These are phyloP conservation scores for Volucella inanis DNA, from an alignment of 2,888 invertebrate species.

Conservation along the genomic window DNA sequence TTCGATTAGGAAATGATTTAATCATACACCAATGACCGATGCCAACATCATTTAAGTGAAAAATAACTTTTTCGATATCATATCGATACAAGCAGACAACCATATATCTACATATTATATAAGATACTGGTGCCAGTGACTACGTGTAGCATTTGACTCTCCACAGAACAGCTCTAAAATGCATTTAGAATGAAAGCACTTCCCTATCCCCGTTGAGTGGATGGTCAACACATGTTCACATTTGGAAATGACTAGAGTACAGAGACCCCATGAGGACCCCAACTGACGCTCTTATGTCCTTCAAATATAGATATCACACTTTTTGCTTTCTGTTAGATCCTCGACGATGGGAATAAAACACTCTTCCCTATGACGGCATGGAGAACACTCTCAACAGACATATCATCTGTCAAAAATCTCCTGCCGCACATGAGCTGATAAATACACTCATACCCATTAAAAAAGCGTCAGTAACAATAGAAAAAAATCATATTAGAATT, in stretches of 20 bases:
- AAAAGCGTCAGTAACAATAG: no score
- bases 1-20: slow-evolving; percentile 65
- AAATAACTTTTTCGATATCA: slow-evolving; percentile 36
- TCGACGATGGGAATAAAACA: slow-evolving; percentile 68
- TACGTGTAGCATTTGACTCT: background rate
- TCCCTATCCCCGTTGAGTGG: slow-evolving; percentile 57
- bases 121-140: background rate
- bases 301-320: slow-evolving; percentile 59
- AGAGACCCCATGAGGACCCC: slow-evolving; percentile 57
- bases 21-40: slow-evolving; percentile 28
- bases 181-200: slow-evolving; percentile 60
- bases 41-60: slow-evolving; percentile 2
- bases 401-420: slow-evolving; percentile 68
- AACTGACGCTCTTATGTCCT: slow-evolving; percentile 69
- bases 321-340: slow-evolving; percentile 55
- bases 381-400: slow-evolving; percentile 52
- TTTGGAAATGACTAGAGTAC: slow-evolving; percentile 47
- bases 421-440: slow-evolving; percentile 12
- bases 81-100: slow-evolving; percentile 4
- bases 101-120: background rate
- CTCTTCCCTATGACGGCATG: slow-evolving; percentile 57
- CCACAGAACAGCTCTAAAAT: slow-evolving; percentile 34
- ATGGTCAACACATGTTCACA: slow-evolving; percentile 69
- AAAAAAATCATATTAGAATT: no score
- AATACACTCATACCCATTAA: background rate